Evolutionary conservation across 2,888 invertebrate species (phyloP).

Genomic region (Bellardia bayeri): DNA sequence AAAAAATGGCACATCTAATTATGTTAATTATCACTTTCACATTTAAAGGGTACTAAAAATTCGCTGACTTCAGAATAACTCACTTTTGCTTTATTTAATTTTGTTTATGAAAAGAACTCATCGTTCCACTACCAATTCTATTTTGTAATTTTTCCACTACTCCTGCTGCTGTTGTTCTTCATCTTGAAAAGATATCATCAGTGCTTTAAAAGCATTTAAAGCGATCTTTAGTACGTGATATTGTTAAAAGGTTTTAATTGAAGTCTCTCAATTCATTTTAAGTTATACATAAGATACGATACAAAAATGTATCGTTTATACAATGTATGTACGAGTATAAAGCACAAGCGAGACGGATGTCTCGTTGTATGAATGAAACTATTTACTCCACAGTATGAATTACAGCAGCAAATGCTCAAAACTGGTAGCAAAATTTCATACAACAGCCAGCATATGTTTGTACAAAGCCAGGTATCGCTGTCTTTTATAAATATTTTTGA

Average conservation of each 20-base stretch:
- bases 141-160: neutral
- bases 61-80: slow-evolving; percentile 2
- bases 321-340: neutral
- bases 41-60: neutral
- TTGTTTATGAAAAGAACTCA: neutral
- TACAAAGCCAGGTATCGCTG: slow-evolving; percentile 1
- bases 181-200: slow-evolving; percentile 63
- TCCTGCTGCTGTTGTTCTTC: neutral
- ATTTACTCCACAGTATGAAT: slow-evolving; percentile 42
- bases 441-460: neutral
- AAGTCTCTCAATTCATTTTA: slow-evolving; percentile 77
- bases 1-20: neutral
- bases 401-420: slow-evolving; percentile 66
- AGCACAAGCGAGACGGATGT: slow-evolving; percentile 21
- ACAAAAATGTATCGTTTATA: no score
- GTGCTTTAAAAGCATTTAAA: slow-evolving; percentile 72
- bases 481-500: neutral
- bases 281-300: slow-evolving; percentile 20
- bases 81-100: slow-evolving; percentile 21
- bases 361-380: slow-evolving; percentile 46
- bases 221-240: slow-evolving; percentile 82
- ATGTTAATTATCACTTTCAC: neutral
- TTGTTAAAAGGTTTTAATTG: slow-evolving; percentile 83
- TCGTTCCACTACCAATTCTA: slow-evolving; percentile 12
- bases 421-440: slow-evolving; percentile 63